These are phyloP conservation scores for Desmodus rotundus DNA, from an alignment of 2,113 vertebrate genomes.

Conservation along the genomic window DNA sequence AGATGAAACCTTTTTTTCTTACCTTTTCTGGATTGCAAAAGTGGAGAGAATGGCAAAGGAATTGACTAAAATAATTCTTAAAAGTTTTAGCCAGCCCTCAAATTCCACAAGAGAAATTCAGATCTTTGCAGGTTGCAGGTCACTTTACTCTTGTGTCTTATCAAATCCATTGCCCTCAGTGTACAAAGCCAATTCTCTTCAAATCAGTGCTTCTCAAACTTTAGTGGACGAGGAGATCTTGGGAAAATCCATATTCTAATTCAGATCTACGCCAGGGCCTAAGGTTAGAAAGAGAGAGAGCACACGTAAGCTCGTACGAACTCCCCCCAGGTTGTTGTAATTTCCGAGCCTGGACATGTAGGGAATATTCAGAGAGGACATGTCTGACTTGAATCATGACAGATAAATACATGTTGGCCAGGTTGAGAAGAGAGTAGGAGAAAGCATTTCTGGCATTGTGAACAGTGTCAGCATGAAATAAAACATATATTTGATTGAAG, in stretches of 20 bases:
- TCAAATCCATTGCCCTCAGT: not conserved
- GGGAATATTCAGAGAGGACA: not conserved
- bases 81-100: not conserved
- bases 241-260: not conserved
- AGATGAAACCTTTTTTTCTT: not conserved
- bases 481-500: not conserved
- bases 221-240: not conserved
- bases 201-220: not conserved
- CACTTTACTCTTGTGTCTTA: not conserved
- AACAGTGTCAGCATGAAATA: not conserved
- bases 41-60: not conserved
- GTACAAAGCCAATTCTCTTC: not conserved
- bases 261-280: not conserved
- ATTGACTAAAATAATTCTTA: not conserved
- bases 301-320: not conserved
- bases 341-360: not conserved
- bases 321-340: not conserved
- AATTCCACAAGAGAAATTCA: not conserved
- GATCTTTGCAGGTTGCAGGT: not conserved
- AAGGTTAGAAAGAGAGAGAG: not conserved
- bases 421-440: not conserved
- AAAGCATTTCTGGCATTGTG: not conserved
- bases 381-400: conserved; percentile 3
- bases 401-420: not conserved
- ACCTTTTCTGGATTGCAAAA: not conserved